Base-by-base conservation (phyloP, 2,113 vertebrate species). In the Alosa alosa region DNA sequence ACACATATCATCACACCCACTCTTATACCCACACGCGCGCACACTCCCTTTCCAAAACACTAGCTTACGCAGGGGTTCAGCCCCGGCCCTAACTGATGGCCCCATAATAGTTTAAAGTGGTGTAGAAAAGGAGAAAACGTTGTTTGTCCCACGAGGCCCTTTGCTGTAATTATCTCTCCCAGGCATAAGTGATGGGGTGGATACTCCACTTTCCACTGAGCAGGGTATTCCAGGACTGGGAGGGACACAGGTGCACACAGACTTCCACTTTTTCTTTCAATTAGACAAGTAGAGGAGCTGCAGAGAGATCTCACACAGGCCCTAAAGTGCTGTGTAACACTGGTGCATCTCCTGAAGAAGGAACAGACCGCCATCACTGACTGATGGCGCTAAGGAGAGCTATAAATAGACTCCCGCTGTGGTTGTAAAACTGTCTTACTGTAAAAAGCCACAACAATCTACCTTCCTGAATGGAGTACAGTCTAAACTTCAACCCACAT, bases 21-120 rank as follows among this genome's bases (percentile, higher is more conserved):
- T 1, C 52, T 15, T 7, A 31, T 15, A n/a, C 50, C 39, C 36
- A 6, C 44, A 46, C n/a, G 25, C 68, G 81, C 6, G 25, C 68
- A 36, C 60, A 10, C 25, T 82, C 84, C 84, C 83, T 84, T 86
- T 85, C 89, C 85, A 91, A 90, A 88, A 86, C 82, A 84, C 83
- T 39, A 86, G 9, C 64, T 36, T 11, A 11, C 64, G 25, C 25
- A 10, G 64, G 25, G 64, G 64, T 72, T 11, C 15, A 25, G 31
- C 1, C 25, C 64, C 13, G 64, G 11, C 15, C 31, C 31, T 17
- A 78, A 78, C 39, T 17, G 31, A 78, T 78, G 72, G 72, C 36
- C 72, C 15, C 36, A 39, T 39, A 15, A 78, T 78, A 39, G 39
- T 78, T 41, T 15, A 78, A 78, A 17, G 72, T 15, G 11, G 31